phyloP scores from a whole-genome alignment of 1,140 invertebrate genomes.

The Trichonephila clavata region DNA sequence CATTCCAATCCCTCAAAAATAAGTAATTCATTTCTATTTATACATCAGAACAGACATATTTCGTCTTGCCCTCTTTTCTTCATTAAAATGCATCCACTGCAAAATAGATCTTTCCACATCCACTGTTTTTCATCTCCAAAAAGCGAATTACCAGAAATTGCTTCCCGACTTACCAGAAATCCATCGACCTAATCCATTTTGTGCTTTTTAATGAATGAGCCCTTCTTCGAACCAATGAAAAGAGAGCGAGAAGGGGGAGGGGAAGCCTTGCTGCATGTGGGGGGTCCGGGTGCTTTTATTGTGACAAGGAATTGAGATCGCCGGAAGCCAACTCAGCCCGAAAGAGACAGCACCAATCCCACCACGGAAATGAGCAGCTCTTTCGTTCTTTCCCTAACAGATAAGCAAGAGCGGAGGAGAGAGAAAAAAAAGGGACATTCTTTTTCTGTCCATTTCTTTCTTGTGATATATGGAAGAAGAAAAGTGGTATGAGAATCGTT shows the following conservation, averaged over 20 bases:
- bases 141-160: neutral
- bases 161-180: neutral
- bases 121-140: too few species aligned
- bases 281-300: neutral
- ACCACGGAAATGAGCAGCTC: slow-evolving; percentile 54
- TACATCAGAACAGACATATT: too few species aligned
- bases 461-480: neutral
- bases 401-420: neutral
- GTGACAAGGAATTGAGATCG: slow-evolving; percentile 15
- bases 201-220: slow-evolving; percentile 8
- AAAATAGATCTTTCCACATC: too few species aligned
- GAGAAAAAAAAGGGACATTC: neutral
- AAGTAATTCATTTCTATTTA: too few species aligned
- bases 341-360: slow-evolving; percentile 58
- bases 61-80: too few species aligned
- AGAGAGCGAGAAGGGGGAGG: neutral
- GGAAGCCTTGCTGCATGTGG: neutral
- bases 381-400: neutral
- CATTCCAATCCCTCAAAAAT: too few species aligned
- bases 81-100: too few species aligned
- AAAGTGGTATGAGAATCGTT: neutral
- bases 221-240: neutral
- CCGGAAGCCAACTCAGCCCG: slow-evolving; percentile 13
- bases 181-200: neutral
- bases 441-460: neutral